These are phyloP conservation scores for Aporrectodea caliginosa DNA, from an alignment of 1,140 invertebrate species.

Conservation along the genomic window DNA sequence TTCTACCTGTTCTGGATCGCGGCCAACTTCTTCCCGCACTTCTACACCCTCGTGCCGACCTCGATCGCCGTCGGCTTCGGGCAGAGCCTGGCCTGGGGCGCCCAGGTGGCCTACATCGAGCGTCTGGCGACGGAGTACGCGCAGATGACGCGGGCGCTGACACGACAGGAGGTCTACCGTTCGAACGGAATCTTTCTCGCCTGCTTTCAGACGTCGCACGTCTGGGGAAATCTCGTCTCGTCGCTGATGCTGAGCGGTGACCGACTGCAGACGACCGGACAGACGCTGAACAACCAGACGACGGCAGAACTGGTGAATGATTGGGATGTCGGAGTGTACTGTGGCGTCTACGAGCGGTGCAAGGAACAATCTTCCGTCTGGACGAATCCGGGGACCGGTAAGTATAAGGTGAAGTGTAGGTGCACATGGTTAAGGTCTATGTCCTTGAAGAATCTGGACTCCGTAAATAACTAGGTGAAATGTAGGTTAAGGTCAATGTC, in stretches of 20 bases:
- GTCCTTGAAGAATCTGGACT: too few relatives aligned
- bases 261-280: conserved; percentile 1
- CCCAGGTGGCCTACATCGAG: conserved; percentile 50
- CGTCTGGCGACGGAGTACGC: conserved; percentile 51
- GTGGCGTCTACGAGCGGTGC: background rate
- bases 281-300: background rate
- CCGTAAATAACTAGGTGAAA: too few relatives aligned
- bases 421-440: too few relatives aligned
- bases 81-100: conserved; percentile 52
- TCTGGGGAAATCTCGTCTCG: conserved; percentile 53
- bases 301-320: background rate
- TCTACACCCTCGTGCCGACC: conserved; percentile 51
- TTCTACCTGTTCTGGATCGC: conserved; percentile 51
- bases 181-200: conserved; percentile 55
- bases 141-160: conserved; percentile 39
- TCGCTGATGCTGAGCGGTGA: conserved; percentile 41
- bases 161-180: conserved; percentile 49
- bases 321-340: background rate
- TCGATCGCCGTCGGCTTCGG: conserved; percentile 49
- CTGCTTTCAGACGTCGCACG: conserved; percentile 55
- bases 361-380: background rate
- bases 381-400: too few relatives aligned
- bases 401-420: too few relatives aligned
- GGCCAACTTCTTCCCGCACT: conserved; percentile 51
- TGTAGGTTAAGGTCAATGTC: too few relatives aligned